Base-by-base conservation (phyloP, 1,140 invertebrate genomes). In the Luehdorfia chinensis region DNA sequence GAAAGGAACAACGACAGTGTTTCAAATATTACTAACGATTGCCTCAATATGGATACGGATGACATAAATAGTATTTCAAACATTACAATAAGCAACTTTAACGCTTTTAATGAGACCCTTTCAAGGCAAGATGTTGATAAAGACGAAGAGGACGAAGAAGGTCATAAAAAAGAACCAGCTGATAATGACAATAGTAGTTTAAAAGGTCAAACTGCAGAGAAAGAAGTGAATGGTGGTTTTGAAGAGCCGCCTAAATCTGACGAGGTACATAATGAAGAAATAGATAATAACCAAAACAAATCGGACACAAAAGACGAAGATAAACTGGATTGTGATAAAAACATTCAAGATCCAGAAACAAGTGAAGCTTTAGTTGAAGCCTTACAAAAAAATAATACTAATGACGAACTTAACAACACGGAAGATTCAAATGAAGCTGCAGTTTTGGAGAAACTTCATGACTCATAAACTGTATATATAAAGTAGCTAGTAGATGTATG, bases 1-100 rank as follows among this genome's bases (percentile, higher is more conserved):
- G 56, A 55, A 7, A 68, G 60, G 52, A 5, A n/a, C n/a, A n/a
- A 1, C 6, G 50, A 70, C 18, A 31, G 9, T 18, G 14, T 41
- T 32, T 30, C 48, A 5, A 52, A 37, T 18, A 47, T 21, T 23
- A 31, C 50, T 6, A 11, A 23, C 1, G 36, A 47, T 36, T 13
- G 47, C 27, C 23, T 41, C 11, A 43, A 30, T 28, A 16, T 31
- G 1, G 30, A 39, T 11, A 13, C n/a, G 23, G 32, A 36, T 7
- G 13, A 41, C 11, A 14, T 11, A 6, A 15, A 25, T 12, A 31
- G 15, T 6, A 19, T 9, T 13, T 15, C n/a, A n/a, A 19, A 28
- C 23, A 16, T 16, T 27, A 4, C 23, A 2, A 27, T 27, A 12
- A 18, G 5, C 1, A 34, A 18, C 39, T 11, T 39, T 15, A 27